Percentiles rank a stretch among this genome's conserved stretches.
These are phyloP conservation scores for Synanthedon myopaeformis DNA, from an alignment of 2,888 invertebrate genomes.

Conservation along the genomic window DNA sequence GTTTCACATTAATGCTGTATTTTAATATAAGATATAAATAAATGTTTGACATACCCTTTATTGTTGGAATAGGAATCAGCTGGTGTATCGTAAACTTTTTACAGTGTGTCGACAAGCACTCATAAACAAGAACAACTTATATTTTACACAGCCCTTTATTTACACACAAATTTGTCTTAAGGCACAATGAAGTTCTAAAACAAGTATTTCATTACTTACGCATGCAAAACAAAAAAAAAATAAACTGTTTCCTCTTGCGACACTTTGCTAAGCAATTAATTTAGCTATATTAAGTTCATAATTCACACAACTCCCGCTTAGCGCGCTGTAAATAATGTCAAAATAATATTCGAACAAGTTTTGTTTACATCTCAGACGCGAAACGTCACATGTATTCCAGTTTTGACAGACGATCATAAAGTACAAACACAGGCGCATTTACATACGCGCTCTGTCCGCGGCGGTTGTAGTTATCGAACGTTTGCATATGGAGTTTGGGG, in stretches of 20 bases:
- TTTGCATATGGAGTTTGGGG: constrained; percentile 21
- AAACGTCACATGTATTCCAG: constrained; percentile 65
- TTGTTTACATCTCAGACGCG: constrained; percentile 65
- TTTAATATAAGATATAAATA: neutral
- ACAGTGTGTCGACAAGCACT: constrained; percentile 24
- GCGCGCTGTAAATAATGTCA: constrained; percentile 51
- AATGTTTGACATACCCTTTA: constrained; percentile 9
- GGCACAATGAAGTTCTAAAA: constrained; percentile 17
- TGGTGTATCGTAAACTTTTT: constrained; percentile 28
- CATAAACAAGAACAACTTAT: constrained; percentile 30
- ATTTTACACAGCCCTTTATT: constrained; percentile 24
- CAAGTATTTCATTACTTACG: constrained; percentile 39
- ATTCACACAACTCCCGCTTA: constrained; percentile 46
- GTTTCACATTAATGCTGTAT: no score
- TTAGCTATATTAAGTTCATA: constrained; percentile 59
- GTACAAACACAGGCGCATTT: constrained; percentile 58
- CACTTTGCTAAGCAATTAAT: constrained; percentile 54
- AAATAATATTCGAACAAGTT: constrained; percentile 41
- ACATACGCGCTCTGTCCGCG: constrained; percentile 40
- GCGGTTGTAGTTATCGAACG: constrained; percentile 19
- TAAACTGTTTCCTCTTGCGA: constrained; percentile 26
- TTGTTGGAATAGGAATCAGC: constrained; percentile 22
- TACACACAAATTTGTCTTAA: constrained; percentile 29
- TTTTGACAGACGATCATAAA: constrained; percentile 67
- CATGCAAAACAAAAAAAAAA: constrained; percentile 54